These are phyloP conservation scores for Pseudanteris insignis DNA, from an alignment of 2,888 invertebrate species.

Conservation along the genomic window DNA sequence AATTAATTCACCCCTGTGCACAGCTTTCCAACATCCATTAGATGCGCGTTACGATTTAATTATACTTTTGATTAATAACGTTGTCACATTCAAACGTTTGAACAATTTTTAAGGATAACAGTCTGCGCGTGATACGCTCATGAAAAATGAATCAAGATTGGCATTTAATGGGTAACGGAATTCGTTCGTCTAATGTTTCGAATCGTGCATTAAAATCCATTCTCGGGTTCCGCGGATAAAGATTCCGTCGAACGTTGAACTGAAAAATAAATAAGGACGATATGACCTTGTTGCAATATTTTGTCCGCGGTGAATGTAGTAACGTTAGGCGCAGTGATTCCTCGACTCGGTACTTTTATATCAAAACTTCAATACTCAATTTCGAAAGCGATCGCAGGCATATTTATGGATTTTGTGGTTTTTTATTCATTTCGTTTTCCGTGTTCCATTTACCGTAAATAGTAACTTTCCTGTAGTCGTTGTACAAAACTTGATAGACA, in stretches of 20 bases:
- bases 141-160: constrained; percentile 16
- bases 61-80: constrained; percentile 15
- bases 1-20: neutral
- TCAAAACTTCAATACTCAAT: constrained; percentile 32
- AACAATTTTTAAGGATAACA: constrained; percentile 4
- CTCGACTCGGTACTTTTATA: constrained; percentile 1
- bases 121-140: constrained; percentile 7
- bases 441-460: too few relatives aligned
- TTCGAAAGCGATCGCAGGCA: constrained; percentile 17
- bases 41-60: constrained; percentile 4
- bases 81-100: constrained; percentile 4
- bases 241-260: too few relatives aligned
- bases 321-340: neutral
- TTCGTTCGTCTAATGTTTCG: too few relatives aligned
- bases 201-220: too few relatives aligned
- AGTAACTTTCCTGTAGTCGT: too few relatives aligned
- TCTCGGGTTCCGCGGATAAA: too few relatives aligned
- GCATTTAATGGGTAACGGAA: constrained; percentile 2
- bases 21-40: too few relatives aligned
- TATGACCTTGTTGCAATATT: constrained; percentile 15
- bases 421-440: neutral
- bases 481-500: too few relatives aligned
- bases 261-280: constrained; percentile 16
- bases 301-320: neutral
- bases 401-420: constrained; percentile 3